A percentile compares a stretch with the other conserved stretches of the same genome.
phyloP scores from a whole-genome alignment of 2,888 invertebrate species.

The Blera fallax region DNA sequence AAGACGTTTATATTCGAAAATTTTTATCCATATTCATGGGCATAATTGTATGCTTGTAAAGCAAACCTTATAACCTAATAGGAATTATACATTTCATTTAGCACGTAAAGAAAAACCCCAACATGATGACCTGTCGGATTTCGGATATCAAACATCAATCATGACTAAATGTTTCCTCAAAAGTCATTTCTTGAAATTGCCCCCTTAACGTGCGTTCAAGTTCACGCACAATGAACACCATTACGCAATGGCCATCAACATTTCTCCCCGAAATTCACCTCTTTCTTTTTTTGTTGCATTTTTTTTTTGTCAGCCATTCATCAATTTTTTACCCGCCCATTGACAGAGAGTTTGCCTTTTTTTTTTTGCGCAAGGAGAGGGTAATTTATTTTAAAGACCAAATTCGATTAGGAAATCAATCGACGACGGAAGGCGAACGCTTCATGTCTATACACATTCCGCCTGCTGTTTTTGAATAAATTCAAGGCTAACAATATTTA shows the following conservation, averaged over 20 bases:
- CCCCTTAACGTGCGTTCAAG: conserved; percentile 38
- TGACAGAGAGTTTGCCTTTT: background rate
- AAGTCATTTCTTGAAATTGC: conserved; percentile 3
- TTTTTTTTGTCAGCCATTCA: background rate
- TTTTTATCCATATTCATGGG: no score
- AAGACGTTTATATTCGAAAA: no score
- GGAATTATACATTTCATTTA: no score
- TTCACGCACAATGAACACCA: conserved; percentile 37
- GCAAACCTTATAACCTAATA: background rate
- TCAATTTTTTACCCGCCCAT: conserved; percentile 11
- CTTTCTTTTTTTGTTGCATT: background rate
- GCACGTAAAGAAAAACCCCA: no score
- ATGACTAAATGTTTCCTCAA: background rate
- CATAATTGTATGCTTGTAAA: no score
- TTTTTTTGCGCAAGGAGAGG: background rate
- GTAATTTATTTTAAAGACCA: conserved; percentile 5
- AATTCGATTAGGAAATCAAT: conserved; percentile 57
- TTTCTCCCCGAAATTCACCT: background rate
- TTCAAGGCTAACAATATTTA: conserved; percentile 58
- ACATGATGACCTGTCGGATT: background rate
- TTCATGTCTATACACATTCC: conserved; percentile 30
- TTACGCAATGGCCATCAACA: conserved; percentile 22
- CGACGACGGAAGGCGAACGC: conserved; percentile 34
- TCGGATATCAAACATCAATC: conserved; percentile 2
- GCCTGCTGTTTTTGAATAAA: conserved; percentile 36